Evolutionary conservation across 2,797 vertebrate species (phyloP).

Genomic region (Manis javanica): DNA sequence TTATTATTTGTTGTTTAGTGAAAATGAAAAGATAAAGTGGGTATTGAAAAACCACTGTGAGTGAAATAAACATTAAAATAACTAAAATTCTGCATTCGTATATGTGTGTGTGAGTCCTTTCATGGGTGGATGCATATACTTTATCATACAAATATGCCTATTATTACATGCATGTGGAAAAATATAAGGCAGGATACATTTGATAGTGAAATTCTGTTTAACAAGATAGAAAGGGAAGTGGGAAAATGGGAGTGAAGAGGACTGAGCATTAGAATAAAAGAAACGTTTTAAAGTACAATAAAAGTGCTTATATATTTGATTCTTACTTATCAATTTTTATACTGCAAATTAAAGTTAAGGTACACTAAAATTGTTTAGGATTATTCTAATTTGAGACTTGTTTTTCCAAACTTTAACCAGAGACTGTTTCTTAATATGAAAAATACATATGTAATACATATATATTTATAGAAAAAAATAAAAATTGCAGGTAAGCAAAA

Average conservation of each 20-base stretch:
- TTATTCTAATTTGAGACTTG: background rate
- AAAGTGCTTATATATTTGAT: background rate
- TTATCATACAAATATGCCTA: background rate
- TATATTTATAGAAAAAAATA: background rate
- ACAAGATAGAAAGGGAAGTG: background rate
- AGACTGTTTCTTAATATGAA: background rate
- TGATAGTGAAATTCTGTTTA: background rate
- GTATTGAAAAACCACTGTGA: background rate
- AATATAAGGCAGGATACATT: background rate
- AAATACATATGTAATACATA: background rate
- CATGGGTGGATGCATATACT: background rate
- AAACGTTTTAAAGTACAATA: background rate
- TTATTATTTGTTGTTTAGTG: background rate
- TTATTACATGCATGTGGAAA: background rate
- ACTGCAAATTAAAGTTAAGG: background rate
- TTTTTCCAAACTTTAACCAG: background rate
- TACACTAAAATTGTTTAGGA: background rate
- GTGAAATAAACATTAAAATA: background rate
- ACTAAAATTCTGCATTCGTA: background rate
- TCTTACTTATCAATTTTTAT: background rate
- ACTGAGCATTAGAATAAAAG: background rate
- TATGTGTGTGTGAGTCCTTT: background rate
- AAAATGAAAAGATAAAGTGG: background rate
- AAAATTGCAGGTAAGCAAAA: background rate
- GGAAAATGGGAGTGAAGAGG: background rate